Evolutionary conservation across 2,113 vertebrate genomes (phyloP), one percentile per base, ranked within the genome.

Genomic region (Turdus rufiventris): DNA sequence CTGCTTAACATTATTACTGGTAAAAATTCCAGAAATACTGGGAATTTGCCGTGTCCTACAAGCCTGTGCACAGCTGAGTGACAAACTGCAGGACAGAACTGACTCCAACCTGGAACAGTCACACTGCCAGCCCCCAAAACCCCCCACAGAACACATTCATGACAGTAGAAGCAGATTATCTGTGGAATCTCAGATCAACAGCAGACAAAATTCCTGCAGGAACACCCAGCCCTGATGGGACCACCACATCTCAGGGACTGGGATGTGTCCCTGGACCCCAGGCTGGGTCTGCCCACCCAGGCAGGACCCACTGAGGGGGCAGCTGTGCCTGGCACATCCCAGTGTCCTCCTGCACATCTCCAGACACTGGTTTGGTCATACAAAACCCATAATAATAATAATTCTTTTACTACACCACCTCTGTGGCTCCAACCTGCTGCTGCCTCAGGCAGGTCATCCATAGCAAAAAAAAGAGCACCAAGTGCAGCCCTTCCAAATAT

Each of bases 171-270:
- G 43, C 54, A 80, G 74, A 57, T 79, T 40, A 70, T 38, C 33
- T 57, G 11, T 26, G 53, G 21, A 65, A 42, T 48, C 17, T 36
- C 65, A 85, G 45, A 25, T 38, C 21, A 77, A 14, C 8, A 62
- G 6, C 68, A 65, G 66, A 19, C 48, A 65, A 26, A 63, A 72
- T 26, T 68, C 19, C 43, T 38, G 48, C 29, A 57, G 61, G 31
- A 89, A 87, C 47, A 81, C 73, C 51, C 40, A 81, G 72, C 20
- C 0, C 1, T 8, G 51, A 26, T 21, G 40, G 48, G 42, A 71
- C 10, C 51, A 43, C 10, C 36, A 8, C 8, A 1, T 45, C n/a
- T 18, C 24, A 25, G 24, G 45, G 53, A n/a, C 0, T 45, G 61
- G 60, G 66, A 77, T 5, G 14, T 36, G 33, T 6, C 18, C 33